These are phyloP conservation scores for Acanthopleura granulata DNA, from an alignment of 2,888 invertebrate genomes.

Conservation along the genomic window DNA sequence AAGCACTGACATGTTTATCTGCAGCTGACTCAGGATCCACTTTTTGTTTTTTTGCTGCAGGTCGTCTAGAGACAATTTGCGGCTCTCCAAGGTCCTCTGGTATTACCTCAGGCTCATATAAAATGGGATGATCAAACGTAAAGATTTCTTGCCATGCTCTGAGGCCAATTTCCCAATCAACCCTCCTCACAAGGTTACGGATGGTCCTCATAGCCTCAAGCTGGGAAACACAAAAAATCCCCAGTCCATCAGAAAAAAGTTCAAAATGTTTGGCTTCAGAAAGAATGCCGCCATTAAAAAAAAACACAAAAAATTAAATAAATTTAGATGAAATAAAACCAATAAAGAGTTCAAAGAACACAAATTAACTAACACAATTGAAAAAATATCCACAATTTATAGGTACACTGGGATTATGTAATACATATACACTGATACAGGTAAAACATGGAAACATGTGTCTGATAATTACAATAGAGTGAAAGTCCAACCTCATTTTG, in stretches of 20 bases:
- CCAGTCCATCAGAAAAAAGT: too few species aligned
- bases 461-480: too few species aligned
- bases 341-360: not conserved
- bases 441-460: too few species aligned
- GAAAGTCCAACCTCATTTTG: too few species aligned
- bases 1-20: conserved; percentile 21
- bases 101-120: conserved; percentile 40
- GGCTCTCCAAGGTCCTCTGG: conserved; percentile 42
- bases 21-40: conserved; percentile 14
- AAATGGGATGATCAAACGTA: conserved; percentile 49
- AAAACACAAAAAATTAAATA: too few species aligned
- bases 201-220: conserved; percentile 58
- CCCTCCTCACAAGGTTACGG: conserved; percentile 49
- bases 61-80: conserved; percentile 27
- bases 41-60: conserved; percentile 27
- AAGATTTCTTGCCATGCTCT: conserved; percentile 63
- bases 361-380: too few species aligned
- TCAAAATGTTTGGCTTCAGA: too few species aligned
- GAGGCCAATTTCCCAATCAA: conserved; percentile 67
- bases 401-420: too few species aligned
- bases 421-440: too few species aligned
- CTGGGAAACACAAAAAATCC: conserved; percentile 36
- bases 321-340: not conserved
- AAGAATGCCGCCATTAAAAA: too few species aligned
- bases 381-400: too few species aligned